A percentile compares a stretch with the other conserved stretches of the same genome.
Conservation (phyloP, 1,140 invertebrate genomes). For the Diachasma alloeum region DNA sequence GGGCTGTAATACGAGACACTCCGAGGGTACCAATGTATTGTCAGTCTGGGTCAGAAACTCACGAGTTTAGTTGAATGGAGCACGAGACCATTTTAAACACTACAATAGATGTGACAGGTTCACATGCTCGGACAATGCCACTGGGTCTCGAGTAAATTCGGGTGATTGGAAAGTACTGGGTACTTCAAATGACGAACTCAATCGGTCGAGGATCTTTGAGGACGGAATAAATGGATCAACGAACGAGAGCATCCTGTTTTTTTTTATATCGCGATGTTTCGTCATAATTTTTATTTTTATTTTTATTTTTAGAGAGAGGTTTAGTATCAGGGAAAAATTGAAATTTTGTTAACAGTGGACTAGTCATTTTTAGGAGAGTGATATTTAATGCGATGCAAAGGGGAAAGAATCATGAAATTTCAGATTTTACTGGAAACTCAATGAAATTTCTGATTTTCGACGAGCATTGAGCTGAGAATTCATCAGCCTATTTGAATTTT, state of each 20-base stretch:
- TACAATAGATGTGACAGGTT: slow-evolving; percentile 12
- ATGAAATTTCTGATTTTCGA: no score
- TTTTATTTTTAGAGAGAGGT: no score
- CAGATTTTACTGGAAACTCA: no score
- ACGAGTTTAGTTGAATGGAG: background rate
- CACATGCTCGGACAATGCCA: background rate
- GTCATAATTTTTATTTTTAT: no score
- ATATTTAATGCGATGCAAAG: no score
- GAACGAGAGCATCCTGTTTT: background rate
- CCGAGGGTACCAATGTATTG: slow-evolving; percentile 22
- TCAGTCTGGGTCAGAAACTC: slow-evolving; percentile 14
- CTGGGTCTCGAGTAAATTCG: background rate
- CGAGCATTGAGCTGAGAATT: no score
- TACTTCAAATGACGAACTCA: background rate
- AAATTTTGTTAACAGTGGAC: no score
- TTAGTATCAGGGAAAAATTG: no score
- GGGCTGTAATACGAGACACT: slow-evolving; percentile 26
- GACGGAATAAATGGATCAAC: background rate
- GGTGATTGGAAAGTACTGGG: slow-evolving; percentile 17
- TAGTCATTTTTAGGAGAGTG: no score
- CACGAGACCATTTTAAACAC: background rate
- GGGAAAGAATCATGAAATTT: no score
- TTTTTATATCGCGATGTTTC: no score
- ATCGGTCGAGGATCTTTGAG: background rate
- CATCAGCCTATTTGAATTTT: no score